phyloP scores from a whole-genome alignment of 2,797 vertebrate species.

The Argyrosomus regius region DNA sequence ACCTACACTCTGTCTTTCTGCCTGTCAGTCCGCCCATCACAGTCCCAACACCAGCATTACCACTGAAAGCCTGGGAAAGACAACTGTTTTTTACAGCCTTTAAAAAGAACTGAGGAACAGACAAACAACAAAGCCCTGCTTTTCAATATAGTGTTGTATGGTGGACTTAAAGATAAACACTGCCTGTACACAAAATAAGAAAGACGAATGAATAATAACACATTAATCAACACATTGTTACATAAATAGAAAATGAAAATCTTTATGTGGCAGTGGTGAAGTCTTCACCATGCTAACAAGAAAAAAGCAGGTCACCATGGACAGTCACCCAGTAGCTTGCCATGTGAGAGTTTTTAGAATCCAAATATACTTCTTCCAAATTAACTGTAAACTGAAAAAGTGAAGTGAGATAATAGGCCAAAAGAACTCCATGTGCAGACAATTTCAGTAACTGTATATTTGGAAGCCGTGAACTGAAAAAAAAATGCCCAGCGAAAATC shows the following conservation, averaged over 20 bases:
- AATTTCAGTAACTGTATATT: constrained; percentile 10
- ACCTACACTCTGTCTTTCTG: constrained; percentile 65
- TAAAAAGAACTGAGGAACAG: constrained; percentile 46
- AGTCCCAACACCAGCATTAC: constrained; percentile 43
- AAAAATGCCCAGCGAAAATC: constrained; percentile 11
- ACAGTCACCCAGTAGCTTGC: neutral
- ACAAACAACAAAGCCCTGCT: constrained; percentile 14
- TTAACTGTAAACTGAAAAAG: neutral
- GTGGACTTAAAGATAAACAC: neutral
- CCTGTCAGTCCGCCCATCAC: constrained; percentile 63
- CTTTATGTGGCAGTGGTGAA: neutral
- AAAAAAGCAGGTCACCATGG: neutral
- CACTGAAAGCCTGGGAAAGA: constrained; percentile 58
- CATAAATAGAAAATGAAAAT: neutral
- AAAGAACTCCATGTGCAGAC: neutral
- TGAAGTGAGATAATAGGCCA: neutral
- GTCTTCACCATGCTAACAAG: neutral
- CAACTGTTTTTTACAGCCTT: constrained; percentile 70
- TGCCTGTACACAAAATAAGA: neutral
- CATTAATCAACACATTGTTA: neutral
- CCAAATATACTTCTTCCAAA: constrained; percentile 1
- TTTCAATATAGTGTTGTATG: neutral
- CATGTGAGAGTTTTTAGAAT: neutral
- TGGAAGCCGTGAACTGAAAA: neutral
- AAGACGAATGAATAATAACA: neutral